phyloP scores from a whole-genome alignment of 2,113 vertebrate genomes.

The Calidris pugnax region DNA sequence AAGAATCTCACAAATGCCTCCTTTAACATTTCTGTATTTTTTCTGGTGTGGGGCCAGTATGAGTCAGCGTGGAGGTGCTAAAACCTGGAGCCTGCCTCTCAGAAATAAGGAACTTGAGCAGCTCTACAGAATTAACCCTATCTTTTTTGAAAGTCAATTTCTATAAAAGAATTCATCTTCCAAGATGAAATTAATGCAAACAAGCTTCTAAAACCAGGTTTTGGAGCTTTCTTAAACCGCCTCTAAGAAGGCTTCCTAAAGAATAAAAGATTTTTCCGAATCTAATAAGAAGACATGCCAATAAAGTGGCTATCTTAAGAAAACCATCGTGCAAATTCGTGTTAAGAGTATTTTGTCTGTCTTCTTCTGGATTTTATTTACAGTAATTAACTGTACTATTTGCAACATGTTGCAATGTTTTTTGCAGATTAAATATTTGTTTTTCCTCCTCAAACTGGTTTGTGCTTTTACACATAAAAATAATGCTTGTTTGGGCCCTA shows the following conservation, averaged over 20 bases:
- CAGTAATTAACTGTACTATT: background rate
- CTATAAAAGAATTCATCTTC: background rate
- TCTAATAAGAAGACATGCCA: background rate
- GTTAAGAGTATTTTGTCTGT: background rate
- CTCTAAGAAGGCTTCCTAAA: background rate
- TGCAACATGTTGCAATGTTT: background rate
- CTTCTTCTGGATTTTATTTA: background rate
- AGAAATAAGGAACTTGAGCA: background rate
- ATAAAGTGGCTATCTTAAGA: background rate
- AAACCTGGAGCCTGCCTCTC: background rate
- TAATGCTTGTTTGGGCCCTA: background rate
- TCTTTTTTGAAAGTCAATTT: background rate
- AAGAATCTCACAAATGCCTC: background rate
- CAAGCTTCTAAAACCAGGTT: background rate
- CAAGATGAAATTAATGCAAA: background rate
- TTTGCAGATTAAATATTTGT: background rate
- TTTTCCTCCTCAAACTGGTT: background rate
- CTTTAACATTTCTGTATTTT: background rate
- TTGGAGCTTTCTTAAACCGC: background rate
- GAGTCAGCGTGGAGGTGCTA: background rate
- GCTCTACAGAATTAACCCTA: background rate
- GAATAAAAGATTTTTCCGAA: background rate
- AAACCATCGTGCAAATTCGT: background rate
- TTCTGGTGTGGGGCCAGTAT: background rate
- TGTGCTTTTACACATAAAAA: background rate